A percentile compares a stretch with the other conserved stretches of the same genome.
Evolutionary conservation across 2,888 invertebrate species (phyloP).

Genomic region (Tipula helvola): DNA sequence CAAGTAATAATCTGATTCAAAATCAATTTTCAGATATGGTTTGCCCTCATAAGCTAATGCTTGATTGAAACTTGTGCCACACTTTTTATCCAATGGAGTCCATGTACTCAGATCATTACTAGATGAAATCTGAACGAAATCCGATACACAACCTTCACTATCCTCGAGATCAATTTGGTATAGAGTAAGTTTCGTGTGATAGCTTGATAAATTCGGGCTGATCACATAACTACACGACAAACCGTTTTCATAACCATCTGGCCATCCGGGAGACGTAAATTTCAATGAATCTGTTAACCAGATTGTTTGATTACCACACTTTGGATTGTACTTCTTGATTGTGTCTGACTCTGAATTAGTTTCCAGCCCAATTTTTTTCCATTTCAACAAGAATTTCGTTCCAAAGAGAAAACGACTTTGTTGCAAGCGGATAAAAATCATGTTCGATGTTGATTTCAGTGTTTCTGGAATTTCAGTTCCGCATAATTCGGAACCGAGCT

Average conservation of each 20-base stretch:
- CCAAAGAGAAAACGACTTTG: neutral
- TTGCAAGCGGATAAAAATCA: slow-evolving; percentile 39
- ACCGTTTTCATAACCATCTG: slow-evolving; percentile 47
- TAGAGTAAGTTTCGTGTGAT: slow-evolving; percentile 48
- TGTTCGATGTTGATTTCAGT: slow-evolving; percentile 49
- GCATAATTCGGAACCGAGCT: slow-evolving; percentile 18
- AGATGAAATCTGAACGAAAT: slow-evolving; percentile 48
- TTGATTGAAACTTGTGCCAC: slow-evolving; percentile 36
- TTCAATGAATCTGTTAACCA: slow-evolving; percentile 20
- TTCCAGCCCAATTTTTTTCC: slow-evolving; percentile 23
- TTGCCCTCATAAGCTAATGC: slow-evolving; percentile 28
- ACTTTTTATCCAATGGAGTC: slow-evolving; percentile 41
- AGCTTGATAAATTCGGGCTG: slow-evolving; percentile 40
- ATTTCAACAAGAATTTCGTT: slow-evolving; percentile 17
- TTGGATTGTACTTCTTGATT: slow-evolving; percentile 20
- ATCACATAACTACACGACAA: slow-evolving; percentile 65
- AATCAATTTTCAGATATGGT: slow-evolving; percentile 52
- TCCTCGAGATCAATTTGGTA: slow-evolving; percentile 47
- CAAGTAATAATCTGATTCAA: slow-evolving; percentile 47
- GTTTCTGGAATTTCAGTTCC: slow-evolving; percentile 33
- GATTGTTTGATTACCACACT: slow-evolving; percentile 24
- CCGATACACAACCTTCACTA: slow-evolving; percentile 41
- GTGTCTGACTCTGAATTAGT: slow-evolving; percentile 17
- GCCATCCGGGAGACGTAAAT: slow-evolving; percentile 66
- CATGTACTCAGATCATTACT: slow-evolving; percentile 40